Conservation (phyloP, 1,140 invertebrate genomes). For the Brachionus manjavacas region DNA sequence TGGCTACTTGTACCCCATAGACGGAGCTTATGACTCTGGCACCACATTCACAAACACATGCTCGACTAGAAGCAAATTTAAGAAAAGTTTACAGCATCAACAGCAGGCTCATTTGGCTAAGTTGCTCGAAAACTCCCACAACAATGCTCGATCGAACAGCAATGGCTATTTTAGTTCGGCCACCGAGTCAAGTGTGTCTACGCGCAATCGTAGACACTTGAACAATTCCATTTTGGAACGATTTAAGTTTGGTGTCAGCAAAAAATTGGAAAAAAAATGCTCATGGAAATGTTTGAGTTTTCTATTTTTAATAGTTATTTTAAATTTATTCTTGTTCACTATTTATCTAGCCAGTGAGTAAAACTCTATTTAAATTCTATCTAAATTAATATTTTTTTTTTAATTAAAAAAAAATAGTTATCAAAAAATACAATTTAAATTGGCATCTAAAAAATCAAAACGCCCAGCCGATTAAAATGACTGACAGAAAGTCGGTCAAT, state of each 20-base stretch:
- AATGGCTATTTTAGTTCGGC: conserved; percentile 11
- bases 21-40: background rate
- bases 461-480: background rate
- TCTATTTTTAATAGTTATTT: conserved; percentile 1
- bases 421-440: conserved; percentile 28
- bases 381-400: background rate
- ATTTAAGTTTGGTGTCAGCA: background rate
- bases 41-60: conserved; percentile 13
- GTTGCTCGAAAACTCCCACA: background rate
- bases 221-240: conserved; percentile 4
- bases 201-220: conserved; percentile 3
- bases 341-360: background rate
- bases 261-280: background rate
- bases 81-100: background rate
- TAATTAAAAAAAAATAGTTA: background rate
- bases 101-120: conserved; percentile 1
- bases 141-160: background rate
- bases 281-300: conserved; percentile 33
- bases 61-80: conserved; percentile 14
- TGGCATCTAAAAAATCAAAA: background rate
- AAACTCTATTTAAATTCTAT: background rate
- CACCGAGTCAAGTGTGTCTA: background rate
- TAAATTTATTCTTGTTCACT: conserved; percentile 27
- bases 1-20: conserved; percentile 4
- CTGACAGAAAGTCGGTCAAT: background rate